phyloP scores from a whole-genome alignment of 2,113 vertebrate genomes.

The Rhinoderma darwinii region DNA sequence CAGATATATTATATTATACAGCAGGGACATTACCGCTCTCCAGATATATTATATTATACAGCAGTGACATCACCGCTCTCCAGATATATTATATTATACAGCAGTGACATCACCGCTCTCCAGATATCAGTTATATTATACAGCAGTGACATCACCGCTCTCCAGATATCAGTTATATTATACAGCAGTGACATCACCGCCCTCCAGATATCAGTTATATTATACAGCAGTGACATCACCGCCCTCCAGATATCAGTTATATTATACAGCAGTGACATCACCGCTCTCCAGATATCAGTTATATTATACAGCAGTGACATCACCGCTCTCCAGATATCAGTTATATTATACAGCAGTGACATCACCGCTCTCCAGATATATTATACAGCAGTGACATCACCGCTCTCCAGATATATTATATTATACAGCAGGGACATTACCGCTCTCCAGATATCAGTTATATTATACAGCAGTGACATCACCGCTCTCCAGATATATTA shows the following conservation, averaged over 20 bases:
- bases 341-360: not conserved
- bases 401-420: not conserved
- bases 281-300: not conserved
- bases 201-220: not conserved
- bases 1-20: no score
- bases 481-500: not conserved
- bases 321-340: not conserved
- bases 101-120: no score
- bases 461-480: no score
- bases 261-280: not conserved
- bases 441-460: not conserved
- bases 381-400: not conserved
- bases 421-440: not conserved
- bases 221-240: no score
- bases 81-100: not conserved
- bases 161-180: constrained; percentile 16
- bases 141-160: not conserved
- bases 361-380: not conserved
- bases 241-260: not conserved
- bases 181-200: not conserved
- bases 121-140: no score
- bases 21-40: not conserved
- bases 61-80: not conserved
- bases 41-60: constrained; percentile 6
- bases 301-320: not conserved